These are phyloP conservation scores for Gymnopithys bicolor DNA, from an alignment of 2,797 vertebrate species.

Conservation along the genomic window DNA sequence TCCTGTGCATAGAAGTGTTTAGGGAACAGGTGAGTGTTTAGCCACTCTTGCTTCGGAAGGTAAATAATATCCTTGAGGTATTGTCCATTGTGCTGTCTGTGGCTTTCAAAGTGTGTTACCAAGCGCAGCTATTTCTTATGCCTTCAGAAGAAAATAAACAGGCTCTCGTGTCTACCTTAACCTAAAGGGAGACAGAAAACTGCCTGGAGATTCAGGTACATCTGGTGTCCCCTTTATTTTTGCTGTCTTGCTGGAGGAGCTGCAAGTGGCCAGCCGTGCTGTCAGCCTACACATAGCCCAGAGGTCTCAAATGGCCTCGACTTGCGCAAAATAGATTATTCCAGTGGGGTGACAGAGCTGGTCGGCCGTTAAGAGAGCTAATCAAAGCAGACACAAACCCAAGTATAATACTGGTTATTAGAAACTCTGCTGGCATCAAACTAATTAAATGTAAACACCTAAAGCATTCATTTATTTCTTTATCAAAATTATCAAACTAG, in stretches of 20 bases:
- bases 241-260: not conserved
- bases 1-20: not conserved
- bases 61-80: slow-evolving; percentile 38
- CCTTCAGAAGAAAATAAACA: slow-evolving; percentile 8
- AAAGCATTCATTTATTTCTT: slow-evolving; percentile 61
- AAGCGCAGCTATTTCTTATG: not conserved
- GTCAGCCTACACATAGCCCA: not conserved
- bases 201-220: slow-evolving; percentile 14
- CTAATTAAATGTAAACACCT: slow-evolving; percentile 62
- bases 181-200: not conserved
- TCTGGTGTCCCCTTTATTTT: not conserved
- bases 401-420: slow-evolving; percentile 36
- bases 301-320: slow-evolving; percentile 49
- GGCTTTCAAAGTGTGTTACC: slow-evolving; percentile 20
- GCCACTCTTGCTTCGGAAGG: not conserved
- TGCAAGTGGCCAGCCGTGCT: not conserved
- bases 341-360: slow-evolving; percentile 40
- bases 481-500: slow-evolving; percentile 46
- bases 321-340: slow-evolving; percentile 56
- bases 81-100: not conserved
- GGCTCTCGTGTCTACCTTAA: not conserved
- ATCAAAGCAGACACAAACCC: slow-evolving; percentile 38
- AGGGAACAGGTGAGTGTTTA: not conserved
- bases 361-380: slow-evolving; percentile 9
- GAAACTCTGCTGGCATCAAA: slow-evolving; percentile 41